phyloP scores from a whole-genome alignment of 2,888 invertebrate species.

The Argynnis bischoffii region DNA sequence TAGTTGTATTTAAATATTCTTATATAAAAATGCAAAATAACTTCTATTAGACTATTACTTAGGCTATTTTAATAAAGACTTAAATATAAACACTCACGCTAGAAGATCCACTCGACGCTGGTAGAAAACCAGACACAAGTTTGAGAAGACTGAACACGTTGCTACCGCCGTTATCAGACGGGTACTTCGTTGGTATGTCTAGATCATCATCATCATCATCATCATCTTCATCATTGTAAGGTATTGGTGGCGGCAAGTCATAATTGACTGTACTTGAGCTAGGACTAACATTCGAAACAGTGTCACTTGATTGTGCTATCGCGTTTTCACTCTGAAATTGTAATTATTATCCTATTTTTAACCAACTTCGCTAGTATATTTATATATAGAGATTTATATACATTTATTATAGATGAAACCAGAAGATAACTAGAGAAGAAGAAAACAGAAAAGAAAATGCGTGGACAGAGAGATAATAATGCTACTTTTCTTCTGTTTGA shows the following conservation, averaged over 20 bases:
- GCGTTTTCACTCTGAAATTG: conserved; percentile 22
- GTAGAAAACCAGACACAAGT: conserved; percentile 59
- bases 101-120: conserved; percentile 52
- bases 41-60: background rate
- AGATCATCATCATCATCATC: conserved; percentile 57
- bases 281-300: conserved; percentile 1
- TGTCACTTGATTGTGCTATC: conserved; percentile 2
- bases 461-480: too few species aligned
- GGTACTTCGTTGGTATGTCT: conserved; percentile 42
- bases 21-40: background rate
- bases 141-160: conserved; percentile 64
- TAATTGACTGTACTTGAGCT: conserved; percentile 16
- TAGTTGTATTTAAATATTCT: background rate
- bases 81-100: conserved; percentile 53
- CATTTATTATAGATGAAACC: too few species aligned
- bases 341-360: background rate
- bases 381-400: too few species aligned
- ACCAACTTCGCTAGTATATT: too few species aligned
- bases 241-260: conserved; percentile 35
- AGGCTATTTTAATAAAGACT: background rate
- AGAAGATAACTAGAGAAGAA: too few species aligned
- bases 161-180: conserved; percentile 56
- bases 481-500: too few species aligned
- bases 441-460: too few species aligned
- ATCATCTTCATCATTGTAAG: conserved; percentile 49